Conservation (phyloP, 2,113 vertebrate species). For the Centropus unirufus region DNA sequence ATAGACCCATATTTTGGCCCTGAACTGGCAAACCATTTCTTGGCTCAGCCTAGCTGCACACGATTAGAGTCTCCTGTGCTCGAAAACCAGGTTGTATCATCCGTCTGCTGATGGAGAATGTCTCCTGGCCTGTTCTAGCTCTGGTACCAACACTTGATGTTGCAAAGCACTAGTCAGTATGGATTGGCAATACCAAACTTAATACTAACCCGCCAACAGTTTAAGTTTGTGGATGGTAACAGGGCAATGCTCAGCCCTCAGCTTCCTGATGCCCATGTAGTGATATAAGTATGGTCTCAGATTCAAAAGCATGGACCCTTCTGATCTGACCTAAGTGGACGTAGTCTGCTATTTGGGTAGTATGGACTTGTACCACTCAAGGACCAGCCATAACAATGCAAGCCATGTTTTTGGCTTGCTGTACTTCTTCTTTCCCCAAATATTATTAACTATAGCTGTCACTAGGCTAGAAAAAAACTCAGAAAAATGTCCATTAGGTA, state of each 20-base stretch:
- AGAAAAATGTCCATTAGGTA: neutral
- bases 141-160: neutral
- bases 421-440: neutral
- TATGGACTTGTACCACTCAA: rapidly evolving
- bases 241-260: neutral
- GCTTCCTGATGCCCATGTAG: neutral
- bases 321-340: neutral
- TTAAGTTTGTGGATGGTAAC: neutral
- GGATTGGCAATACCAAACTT: neutral
- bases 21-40: rapidly evolving
- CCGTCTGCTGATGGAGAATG: neutral
- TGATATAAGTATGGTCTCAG: neutral
- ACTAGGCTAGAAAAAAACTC: neutral
- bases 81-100: neutral
- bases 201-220: neutral
- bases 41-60: neutral
- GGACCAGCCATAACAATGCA: neutral
- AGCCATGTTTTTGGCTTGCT: neutral
- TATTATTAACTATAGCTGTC: neutral
- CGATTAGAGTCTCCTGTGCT: neutral
- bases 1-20: neutral
- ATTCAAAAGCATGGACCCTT: neutral
- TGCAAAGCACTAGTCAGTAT: neutral
- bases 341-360: neutral
- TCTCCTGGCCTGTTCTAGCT: neutral